phyloP scores from a whole-genome alignment of 2,888 invertebrate genomes.

The Malachius bipustulatus region DNA sequence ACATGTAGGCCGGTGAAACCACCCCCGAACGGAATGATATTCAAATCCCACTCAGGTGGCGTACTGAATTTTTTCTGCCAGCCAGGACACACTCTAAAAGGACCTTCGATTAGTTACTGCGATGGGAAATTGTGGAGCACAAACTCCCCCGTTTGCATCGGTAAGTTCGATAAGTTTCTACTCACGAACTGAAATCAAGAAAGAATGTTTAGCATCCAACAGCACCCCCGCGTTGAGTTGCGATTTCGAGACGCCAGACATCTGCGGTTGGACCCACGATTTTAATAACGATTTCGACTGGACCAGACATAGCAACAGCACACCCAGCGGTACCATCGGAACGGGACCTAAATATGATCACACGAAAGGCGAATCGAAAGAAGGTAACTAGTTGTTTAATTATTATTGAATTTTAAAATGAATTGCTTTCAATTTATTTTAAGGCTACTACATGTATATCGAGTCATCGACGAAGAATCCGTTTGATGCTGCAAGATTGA shows the following conservation, averaged over 20 bases:
- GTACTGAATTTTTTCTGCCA: conserved; percentile 55
- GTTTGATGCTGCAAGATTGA: conserved; percentile 58
- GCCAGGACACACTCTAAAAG: conserved; percentile 48
- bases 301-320: conserved; percentile 50
- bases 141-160: conserved; percentile 50
- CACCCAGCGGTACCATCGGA: conserved; percentile 50
- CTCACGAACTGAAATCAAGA: background rate
- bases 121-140: conserved; percentile 61
- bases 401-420: too few species aligned
- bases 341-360: conserved; percentile 71
- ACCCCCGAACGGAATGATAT: conserved; percentile 44
- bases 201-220: conserved; percentile 14
- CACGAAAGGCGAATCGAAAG: conserved; percentile 45
- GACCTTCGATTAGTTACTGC: conserved; percentile 54
- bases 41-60: conserved; percentile 41
- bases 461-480: conserved; percentile 54
- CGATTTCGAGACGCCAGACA: conserved; percentile 51
- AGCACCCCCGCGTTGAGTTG: conserved; percentile 41
- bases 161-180: conserved; percentile 36
- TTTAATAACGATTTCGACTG: conserved; percentile 62
- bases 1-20: conserved; percentile 42
- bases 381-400: too few species aligned
- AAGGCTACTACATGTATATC: conserved; percentile 74
- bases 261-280: conserved; percentile 73
- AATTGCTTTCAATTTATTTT: too few species aligned